Conservation (phyloP, 2,113 vertebrate genomes). For the Struthio camelus region DNA sequence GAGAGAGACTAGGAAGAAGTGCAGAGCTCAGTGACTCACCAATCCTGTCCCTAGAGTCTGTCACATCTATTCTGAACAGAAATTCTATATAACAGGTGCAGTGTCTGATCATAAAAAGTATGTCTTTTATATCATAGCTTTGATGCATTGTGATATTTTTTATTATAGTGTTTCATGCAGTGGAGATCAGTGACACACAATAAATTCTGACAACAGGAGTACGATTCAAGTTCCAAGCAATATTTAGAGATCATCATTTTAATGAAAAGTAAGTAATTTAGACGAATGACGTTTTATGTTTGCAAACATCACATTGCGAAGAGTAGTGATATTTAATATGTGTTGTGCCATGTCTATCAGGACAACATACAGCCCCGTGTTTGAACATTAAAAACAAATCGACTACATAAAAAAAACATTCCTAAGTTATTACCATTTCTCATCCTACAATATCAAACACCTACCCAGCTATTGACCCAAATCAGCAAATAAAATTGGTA, state of each 20-base stretch:
- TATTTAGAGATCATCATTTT: background rate
- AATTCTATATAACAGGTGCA: background rate
- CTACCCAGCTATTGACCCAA: background rate
- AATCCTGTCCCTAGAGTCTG: background rate
- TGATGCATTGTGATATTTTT: conserved; percentile 26
- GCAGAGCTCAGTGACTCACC: conserved; percentile 33
- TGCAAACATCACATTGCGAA: background rate
- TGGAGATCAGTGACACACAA: background rate
- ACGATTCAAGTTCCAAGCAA: background rate
- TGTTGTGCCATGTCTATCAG: background rate
- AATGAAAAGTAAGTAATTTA: conserved; percentile 23
- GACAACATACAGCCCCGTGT: background rate
- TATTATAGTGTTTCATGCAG: background rate
- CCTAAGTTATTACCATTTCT: background rate
- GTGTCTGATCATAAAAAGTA: conserved; percentile 24
- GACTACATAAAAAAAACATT: background rate
- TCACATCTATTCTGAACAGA: conserved; percentile 33
- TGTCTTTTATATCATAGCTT: background rate
- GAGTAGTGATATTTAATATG: background rate
- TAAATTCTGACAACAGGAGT: conserved; percentile 13
- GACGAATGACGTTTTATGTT: background rate
- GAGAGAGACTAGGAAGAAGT: background rate
- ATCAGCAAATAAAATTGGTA: background rate
- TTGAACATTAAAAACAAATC: background rate
- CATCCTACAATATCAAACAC: background rate